Evolutionary conservation across 2,888 invertebrate species (phyloP), one percentile per base, ranked within the genome.

Genomic region (Phorcus lineatus): DNA sequence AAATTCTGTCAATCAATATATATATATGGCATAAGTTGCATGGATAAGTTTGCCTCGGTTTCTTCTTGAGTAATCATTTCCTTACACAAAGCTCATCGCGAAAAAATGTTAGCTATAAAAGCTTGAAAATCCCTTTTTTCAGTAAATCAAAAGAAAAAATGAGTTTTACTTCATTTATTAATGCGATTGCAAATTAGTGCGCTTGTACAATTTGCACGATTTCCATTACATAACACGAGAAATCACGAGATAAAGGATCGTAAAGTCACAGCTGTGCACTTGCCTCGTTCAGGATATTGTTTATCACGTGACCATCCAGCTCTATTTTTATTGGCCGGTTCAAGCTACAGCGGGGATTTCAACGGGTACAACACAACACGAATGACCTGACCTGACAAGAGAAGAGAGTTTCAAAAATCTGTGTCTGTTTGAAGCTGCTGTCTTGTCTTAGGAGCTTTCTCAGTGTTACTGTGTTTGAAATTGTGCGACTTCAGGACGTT

Each of bases 311-410:
- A 83, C 75, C 62, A 40, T 36, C 24, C 79, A 84, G 83, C 85
- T 83, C 6, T 47, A 47, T 82, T 86, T 77, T 88, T 81, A 91
- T 91, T 91, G 91, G 91, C 57, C 81, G 47, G 80, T 86, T 86
- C 83, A 84, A 83, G 82, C 82, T 85, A 86, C 77, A 84, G 89
- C 90, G 90, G 90, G 90, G 87, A 86, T 87, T 90, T 90, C 89
- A 90, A 89, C 86, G 85, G 82, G 82, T 80, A 80, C 83, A 84
- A 82, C 84, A 76, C 76, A 76, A 36, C 76, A 76, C 76, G 76
- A 55, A 31, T 54, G 76, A 70, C 40, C 55, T 67, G 70, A 54
- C 67, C 70, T 66, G 28, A 24, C 31, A 31, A 70, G 31, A 52
- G 52, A 67, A 53, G 36, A 74, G 47, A 75, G 36, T 52, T 62